Evolutionary conservation across 2,113 vertebrate genomes (phyloP).

Genomic region (Nyctibius bracteatus): DNA sequence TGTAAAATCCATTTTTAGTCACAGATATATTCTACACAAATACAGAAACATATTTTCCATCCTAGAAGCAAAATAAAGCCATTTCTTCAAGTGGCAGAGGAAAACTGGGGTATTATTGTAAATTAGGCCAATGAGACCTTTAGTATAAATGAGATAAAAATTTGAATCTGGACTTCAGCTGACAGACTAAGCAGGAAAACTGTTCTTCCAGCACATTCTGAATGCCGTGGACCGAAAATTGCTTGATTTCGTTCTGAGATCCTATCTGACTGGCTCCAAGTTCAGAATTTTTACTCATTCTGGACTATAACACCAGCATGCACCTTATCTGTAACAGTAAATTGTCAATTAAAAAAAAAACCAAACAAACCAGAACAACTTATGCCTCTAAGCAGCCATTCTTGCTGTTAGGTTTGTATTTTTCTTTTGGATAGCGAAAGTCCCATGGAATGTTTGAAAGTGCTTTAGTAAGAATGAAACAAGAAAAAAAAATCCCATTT

Average conservation of each 20-base stretch:
- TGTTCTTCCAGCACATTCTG: neutral
- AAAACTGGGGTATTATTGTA: neutral
- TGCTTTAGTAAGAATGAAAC: fast-evolving
- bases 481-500: fast-evolving
- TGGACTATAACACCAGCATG: neutral
- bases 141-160: neutral
- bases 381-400: neutral
- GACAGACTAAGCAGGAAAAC: neutral
- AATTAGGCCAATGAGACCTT: neutral
- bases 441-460: neutral
- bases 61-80: neutral
- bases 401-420: neutral
- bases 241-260: neutral
- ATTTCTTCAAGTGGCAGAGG: neutral
- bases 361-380: neutral
- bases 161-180: neutral
- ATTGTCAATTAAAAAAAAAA: neutral
- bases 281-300: neutral
- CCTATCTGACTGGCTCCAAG: neutral
- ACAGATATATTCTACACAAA: neutral
- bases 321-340: neutral
- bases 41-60: neutral
- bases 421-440: neutral
- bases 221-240: neutral
- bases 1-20: neutral